A percentile compares a stretch with the other conserved stretches of the same genome.
Conservation (phyloP, 53 echinoderm and acorn worm species). For the Pentamera pediparva region DNA sequence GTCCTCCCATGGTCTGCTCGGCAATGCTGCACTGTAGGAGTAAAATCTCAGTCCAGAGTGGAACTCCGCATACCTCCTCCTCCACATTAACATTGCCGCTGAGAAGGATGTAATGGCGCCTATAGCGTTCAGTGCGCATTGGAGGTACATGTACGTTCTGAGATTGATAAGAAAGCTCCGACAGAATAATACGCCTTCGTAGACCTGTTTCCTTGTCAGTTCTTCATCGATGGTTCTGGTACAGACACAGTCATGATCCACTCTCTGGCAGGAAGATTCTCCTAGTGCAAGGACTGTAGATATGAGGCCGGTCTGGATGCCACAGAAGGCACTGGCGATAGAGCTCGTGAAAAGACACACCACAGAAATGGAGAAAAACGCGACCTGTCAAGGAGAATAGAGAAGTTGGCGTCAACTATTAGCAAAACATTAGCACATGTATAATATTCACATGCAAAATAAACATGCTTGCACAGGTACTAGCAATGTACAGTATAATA, state of each 20-base stretch:
- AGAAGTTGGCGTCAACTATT: too few species aligned
- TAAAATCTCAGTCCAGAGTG: slow-evolving; percentile 95
- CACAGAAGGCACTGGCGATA: slow-evolving; percentile 98
- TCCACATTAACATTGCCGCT: slow-evolving; percentile 92
- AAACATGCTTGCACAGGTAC: too few species aligned
- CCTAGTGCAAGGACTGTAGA: slow-evolving; percentile 33
- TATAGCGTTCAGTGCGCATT: slow-evolving; percentile 87
- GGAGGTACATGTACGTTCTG: slow-evolving; percentile 88
- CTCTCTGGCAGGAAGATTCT: slow-evolving; percentile 37
- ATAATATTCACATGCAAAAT: too few species aligned
- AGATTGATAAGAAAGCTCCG: slow-evolving; percentile 72
- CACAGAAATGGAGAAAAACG: slow-evolving; percentile 86
- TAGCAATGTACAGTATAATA: too few species aligned
- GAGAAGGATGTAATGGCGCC: slow-evolving; percentile 84
- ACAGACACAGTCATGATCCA: slow-evolving; percentile 49
- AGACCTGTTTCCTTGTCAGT: slow-evolving; percentile 62
- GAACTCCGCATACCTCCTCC: slow-evolving; percentile 89
- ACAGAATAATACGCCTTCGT: slow-evolving; percentile 72
- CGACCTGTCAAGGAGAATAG: slow-evolving; percentile 70
- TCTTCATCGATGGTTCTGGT: slow-evolving; percentile 48
- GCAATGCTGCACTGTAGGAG: slow-evolving; percentile 93
- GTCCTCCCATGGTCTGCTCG: slow-evolving; percentile 85
- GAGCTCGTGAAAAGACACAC: slow-evolving; percentile 84
- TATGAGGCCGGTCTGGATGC: slow-evolving; percentile 79
- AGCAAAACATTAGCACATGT: too few species aligned